Conservation (phyloP, 2,888 invertebrate species). For the Lasioglossum leucozonium region DNA sequence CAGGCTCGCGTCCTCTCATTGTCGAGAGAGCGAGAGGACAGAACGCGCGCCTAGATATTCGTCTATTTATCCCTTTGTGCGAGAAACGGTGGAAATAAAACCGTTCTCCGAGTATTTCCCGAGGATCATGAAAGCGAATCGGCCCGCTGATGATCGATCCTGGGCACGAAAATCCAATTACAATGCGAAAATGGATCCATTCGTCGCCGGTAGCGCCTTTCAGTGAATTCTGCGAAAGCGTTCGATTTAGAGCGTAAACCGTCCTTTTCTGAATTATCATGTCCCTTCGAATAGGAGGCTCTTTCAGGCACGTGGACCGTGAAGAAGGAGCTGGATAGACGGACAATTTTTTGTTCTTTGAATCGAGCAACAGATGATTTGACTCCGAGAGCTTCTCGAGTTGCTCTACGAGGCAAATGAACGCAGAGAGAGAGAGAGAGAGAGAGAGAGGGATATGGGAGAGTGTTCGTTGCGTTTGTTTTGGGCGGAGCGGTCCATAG, state of each 20-base stretch:
- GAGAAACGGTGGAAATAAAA: constrained; percentile 57
- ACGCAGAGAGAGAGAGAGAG: no score
- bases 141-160: constrained; percentile 57
- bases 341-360: not conserved
- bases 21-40: constrained; percentile 42
- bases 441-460: no score
- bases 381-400: no score
- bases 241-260: not conserved
- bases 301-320: not conserved
- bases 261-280: not conserved
- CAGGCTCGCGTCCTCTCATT: constrained; percentile 57
- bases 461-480: no score
- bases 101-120: constrained; percentile 46
- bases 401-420: no score
- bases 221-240: not conserved
- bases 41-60: constrained; percentile 32
- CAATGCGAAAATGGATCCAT: not conserved
- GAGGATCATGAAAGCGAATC: constrained; percentile 52
- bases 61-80: constrained; percentile 66
- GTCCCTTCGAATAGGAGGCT: not conserved
- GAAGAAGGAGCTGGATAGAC: not conserved
- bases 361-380: not conserved
- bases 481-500: no score
- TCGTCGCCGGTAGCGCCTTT: not conserved
- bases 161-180: constrained; percentile 49